These are phyloP conservation scores for Euwallacea similis DNA, from an alignment of 1,140 invertebrate genomes.

Conservation along the genomic window DNA sequence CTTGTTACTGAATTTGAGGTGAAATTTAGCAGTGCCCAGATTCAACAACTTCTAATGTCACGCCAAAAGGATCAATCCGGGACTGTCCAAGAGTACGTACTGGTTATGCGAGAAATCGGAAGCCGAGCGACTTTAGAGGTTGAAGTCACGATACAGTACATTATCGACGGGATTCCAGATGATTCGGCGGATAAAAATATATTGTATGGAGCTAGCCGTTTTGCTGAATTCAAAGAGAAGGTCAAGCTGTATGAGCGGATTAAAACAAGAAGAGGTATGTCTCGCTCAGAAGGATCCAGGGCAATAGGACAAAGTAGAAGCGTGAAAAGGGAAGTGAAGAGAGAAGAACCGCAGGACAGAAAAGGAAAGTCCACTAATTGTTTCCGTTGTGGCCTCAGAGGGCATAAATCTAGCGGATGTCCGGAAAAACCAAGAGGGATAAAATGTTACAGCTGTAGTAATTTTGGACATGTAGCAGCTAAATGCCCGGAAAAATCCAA, in stretches of 20 bases:
- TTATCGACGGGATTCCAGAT: constrained; percentile 39
- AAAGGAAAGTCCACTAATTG: neutral
- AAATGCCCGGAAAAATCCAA: neutral
- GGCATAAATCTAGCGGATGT: constrained; percentile 13
- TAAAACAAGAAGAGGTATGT: neutral
- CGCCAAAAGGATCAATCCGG: neutral
- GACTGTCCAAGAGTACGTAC: constrained; percentile 40
- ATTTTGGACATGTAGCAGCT: constrained; percentile 15
- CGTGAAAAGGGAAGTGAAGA: neutral
- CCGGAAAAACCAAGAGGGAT: constrained; percentile 7
- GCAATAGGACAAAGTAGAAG: neutral
- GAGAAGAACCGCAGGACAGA: neutral
- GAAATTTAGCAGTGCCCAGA: constrained; percentile 4
- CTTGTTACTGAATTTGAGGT: constrained; percentile 7
- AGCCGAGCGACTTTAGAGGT: constrained; percentile 40
- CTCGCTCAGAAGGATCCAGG: neutral
- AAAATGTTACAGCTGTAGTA: constrained; percentile 16
- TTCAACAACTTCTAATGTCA: constrained; percentile 16
- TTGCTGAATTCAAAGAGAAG: constrained; percentile 37
- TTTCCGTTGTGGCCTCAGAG: constrained; percentile 11
- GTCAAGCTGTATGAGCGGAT: constrained; percentile 26
- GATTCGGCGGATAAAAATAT: constrained; percentile 30
- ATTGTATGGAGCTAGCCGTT: constrained; percentile 33
- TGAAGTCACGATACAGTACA: constrained; percentile 18
- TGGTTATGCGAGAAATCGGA: constrained; percentile 46